Evolutionary conservation across 2,888 invertebrate genomes (phyloP).

Genomic region (Philereme transversata): DNA sequence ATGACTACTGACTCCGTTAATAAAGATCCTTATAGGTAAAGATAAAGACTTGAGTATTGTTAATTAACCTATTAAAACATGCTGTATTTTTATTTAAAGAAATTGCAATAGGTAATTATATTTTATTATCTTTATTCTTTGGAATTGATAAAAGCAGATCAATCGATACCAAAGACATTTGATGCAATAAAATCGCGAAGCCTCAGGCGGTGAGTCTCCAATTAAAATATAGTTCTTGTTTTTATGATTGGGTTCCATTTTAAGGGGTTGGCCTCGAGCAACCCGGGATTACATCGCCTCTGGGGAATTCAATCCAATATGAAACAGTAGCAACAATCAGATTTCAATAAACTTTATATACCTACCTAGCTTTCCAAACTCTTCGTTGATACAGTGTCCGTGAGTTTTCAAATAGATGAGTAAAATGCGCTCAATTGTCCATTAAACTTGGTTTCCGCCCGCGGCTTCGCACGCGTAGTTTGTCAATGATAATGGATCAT

Average conservation of each 20-base stretch:
- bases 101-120: too few relatives aligned
- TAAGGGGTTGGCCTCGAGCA: slow-evolving; percentile 55
- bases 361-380: slow-evolving; percentile 11
- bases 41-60: too few relatives aligned
- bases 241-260: slow-evolving; percentile 70
- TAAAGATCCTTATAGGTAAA: neutral
- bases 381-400: slow-evolving; percentile 6
- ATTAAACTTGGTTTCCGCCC: slow-evolving; percentile 13
- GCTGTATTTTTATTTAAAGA: too few relatives aligned
- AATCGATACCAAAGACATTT: slow-evolving; percentile 21
- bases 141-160: slow-evolving; percentile 13
- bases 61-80: too few relatives aligned
- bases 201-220: slow-evolving; percentile 65
- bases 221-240: slow-evolving; percentile 73
- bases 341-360: slow-evolving; percentile 41
- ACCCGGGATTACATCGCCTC: slow-evolving; percentile 53
- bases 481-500: too few relatives aligned
- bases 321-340: slow-evolving; percentile 63
- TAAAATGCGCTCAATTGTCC: slow-evolving; percentile 5
- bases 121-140: neutral
- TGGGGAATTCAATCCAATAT: slow-evolving; percentile 56
- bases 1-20: neutral
- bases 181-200: slow-evolving; percentile 36
- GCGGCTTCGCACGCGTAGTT: too few relatives aligned
- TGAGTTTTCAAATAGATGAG: neutral